Evolutionary conservation across 2,888 invertebrate genomes (phyloP).

Genomic region (Dryadula phaetusa): DNA sequence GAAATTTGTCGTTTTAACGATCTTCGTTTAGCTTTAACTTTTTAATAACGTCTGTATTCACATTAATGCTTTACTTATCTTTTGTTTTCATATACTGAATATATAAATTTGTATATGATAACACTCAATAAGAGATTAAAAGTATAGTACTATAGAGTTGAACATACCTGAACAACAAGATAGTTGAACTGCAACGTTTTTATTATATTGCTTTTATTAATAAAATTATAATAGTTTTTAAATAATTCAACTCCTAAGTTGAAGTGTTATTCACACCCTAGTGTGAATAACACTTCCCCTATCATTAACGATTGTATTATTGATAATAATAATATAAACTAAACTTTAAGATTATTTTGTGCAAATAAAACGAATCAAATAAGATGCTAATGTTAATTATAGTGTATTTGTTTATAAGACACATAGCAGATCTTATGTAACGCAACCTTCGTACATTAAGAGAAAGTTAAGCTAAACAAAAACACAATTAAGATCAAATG

Average conservation of each 20-base stretch:
- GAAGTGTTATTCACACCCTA: no score
- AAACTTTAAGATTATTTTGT: neutral
- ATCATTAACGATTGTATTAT: neutral
- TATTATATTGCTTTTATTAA: no score
- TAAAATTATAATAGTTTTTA: no score
- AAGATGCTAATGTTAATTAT: no score
- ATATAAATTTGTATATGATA: no score
- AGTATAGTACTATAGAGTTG: no score
- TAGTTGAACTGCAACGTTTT: no score
- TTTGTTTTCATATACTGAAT: no score
- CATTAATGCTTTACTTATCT: neutral
- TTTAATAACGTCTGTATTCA: slow-evolving; percentile 10
- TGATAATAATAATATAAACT: neutral
- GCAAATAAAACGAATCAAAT: neutral
- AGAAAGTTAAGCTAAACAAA: neutral
- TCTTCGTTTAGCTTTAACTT: slow-evolving; percentile 12
- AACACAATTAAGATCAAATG: neutral
- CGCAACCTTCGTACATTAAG: neutral
- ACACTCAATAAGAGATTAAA: no score
- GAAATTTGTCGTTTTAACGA: slow-evolving; percentile 29
- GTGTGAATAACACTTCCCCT: neutral
- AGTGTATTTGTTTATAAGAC: no score
- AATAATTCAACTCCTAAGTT: no score
- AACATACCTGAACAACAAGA: no score
- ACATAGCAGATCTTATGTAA: neutral